Evolutionary conservation across 2,888 invertebrate genomes (phyloP).

Genomic region (Sclerodermus sp.): DNA sequence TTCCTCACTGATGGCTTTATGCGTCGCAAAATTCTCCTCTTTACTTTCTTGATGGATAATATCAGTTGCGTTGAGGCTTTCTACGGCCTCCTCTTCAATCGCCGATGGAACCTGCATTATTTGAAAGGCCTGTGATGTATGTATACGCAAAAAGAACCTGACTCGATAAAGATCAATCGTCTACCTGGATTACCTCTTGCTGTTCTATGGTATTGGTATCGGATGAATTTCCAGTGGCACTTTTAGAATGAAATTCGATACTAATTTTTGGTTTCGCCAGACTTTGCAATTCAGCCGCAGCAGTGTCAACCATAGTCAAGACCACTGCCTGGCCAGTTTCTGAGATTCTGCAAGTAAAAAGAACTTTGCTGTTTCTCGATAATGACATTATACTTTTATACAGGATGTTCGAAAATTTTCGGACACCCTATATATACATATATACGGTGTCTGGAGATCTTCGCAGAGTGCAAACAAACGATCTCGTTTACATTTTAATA

Average conservation of each 20-base stretch:
- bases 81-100: constrained; percentile 12
- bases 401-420: too few species aligned
- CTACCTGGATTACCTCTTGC: not conserved
- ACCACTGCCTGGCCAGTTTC: constrained; percentile 65
- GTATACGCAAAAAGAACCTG: too few species aligned
- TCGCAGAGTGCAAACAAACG: too few species aligned
- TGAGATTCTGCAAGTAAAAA: constrained; percentile 61
- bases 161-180: too few species aligned
- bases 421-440: too few species aligned
- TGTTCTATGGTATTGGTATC: not conserved
- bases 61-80: constrained; percentile 20
- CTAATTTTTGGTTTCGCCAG: constrained; percentile 60
- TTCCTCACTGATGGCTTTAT: constrained; percentile 18
- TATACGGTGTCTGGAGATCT: too few species aligned
- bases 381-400: too few species aligned
- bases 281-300: constrained; percentile 64
- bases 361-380: too few species aligned
- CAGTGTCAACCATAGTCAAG: constrained; percentile 65
- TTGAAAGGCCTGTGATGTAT: too few species aligned
- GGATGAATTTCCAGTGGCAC: constrained; percentile 33
- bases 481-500: too few species aligned
- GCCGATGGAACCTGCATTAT: constrained; percentile 4
- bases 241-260: constrained; percentile 58
- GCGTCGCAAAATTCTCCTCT: constrained; percentile 13
- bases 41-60: constrained; percentile 10